Evolutionary conservation across 2,888 invertebrate genomes (phyloP).

Genomic region (Drosophila infuscata): DNA sequence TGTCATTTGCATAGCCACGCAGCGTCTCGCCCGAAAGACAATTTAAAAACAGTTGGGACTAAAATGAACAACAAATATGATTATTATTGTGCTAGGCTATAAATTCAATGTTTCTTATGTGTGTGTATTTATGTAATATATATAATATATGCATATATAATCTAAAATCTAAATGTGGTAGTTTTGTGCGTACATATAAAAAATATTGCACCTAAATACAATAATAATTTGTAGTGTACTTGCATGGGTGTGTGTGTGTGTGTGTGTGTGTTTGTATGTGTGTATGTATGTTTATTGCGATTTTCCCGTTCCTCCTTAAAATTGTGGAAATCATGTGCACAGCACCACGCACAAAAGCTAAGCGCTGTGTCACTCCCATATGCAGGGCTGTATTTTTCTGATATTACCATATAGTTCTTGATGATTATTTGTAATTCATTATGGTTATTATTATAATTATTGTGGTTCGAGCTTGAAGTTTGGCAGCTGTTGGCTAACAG

Average conservation of each 20-base stretch:
- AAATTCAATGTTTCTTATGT: slow-evolving; percentile 67
- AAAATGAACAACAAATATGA: not conserved
- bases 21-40: slow-evolving; percentile 2
- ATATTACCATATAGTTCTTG: slow-evolving; percentile 31
- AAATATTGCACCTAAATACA: slow-evolving; percentile 1
- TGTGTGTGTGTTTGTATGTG: not conserved
- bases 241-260: not conserved
- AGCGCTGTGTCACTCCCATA: slow-evolving; percentile 35
- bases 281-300: not conserved
- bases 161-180: slow-evolving; percentile 30
- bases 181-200: slow-evolving; percentile 30
- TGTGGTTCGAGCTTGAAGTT: slow-evolving; percentile 54
- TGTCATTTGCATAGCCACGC: slow-evolving; percentile 38
- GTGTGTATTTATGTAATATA: slow-evolving; percentile 77
- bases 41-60: slow-evolving; percentile 8
- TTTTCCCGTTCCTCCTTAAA: not conserved
- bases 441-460: slow-evolving; percentile 18
- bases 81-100: slow-evolving; percentile 29
- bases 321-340: slow-evolving; percentile 7
- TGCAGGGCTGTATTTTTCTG: slow-evolving; percentile 25
- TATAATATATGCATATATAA: slow-evolving; percentile 39
- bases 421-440: slow-evolving; percentile 21
- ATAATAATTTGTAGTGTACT: slow-evolving; percentile 7
- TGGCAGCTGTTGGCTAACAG: slow-evolving; percentile 57
- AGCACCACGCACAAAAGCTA: slow-evolving; percentile 46